Evolutionary conservation across 2,113 vertebrate species (phyloP).

Genomic region (Bettongia penicillata): DNA sequence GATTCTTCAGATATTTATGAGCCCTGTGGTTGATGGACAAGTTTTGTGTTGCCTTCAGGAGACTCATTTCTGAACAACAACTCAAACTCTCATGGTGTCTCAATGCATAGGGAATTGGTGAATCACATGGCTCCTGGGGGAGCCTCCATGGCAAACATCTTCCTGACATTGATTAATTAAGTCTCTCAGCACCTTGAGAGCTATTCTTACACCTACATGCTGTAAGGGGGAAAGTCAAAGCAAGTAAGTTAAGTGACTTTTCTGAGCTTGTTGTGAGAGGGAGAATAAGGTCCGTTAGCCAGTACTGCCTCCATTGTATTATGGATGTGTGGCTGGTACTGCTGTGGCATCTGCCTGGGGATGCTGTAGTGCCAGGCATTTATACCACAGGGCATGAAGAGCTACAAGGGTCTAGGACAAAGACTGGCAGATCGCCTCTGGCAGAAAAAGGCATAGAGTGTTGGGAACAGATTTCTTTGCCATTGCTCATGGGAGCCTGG

Average conservation of each 20-base stretch:
- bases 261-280: conserved; percentile 4
- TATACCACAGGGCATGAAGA: background rate
- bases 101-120: conserved; percentile 30
- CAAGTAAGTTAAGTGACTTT: conserved; percentile 8
- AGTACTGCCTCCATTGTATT: conserved; percentile 3
- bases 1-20: conserved; percentile 24
- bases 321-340: background rate
- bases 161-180: conserved; percentile 56
- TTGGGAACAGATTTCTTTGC: background rate
- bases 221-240: conserved; percentile 16
- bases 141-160: conserved; percentile 13
- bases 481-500: background rate
- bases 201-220: conserved; percentile 14
- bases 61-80: conserved; percentile 35
- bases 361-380: background rate
- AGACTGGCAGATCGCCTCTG: background rate
- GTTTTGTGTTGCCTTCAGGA: conserved; percentile 19
- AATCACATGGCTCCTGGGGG: conserved; percentile 12
- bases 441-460: background rate
- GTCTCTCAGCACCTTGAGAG: conserved; percentile 31
- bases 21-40: conserved; percentile 12
- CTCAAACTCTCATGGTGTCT: conserved; percentile 33
- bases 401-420: background rate
- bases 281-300: background rate
- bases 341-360: background rate